Evolutionary conservation across 2,113 vertebrate genomes (phyloP), one percentile per base, ranked within the genome.

Genomic region (Arvicanthis niloticus): DNA sequence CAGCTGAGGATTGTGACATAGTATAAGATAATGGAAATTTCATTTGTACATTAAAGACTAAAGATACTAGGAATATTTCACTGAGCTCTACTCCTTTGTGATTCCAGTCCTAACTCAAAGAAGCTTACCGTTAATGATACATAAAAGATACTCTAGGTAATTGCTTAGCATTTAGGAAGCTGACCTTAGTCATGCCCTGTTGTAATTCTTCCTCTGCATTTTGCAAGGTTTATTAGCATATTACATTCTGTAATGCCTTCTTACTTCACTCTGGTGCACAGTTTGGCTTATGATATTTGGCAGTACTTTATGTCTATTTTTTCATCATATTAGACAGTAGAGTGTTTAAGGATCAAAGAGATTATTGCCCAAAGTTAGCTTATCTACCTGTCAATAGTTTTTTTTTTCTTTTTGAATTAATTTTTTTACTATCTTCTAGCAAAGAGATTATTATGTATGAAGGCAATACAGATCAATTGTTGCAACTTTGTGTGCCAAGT

Each of bases 1-100:
- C 19, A n/a, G 53, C 53, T 81, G 34, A 81, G 21, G 53, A 37
- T 91, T 76, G 13, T 88, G 15, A 85, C 87, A 48, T 92, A 81
- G 88, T 70, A 80, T 90, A 85, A 94, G 53, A 88, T 94, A 94
- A 90, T 89, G 42, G 26, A 91, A 84, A n/a, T 81, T 84, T 90
- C 51, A 85, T 96, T 96, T 42, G 93, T 58, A 56, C 72, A 85
- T 56, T 80, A 87, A 84, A 94, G 58, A 76, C 8, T 67, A 95
- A 92, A 91, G 48, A 53, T 77, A 73, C 56, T 89, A 86, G 26
- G 58, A 90, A 31, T 91, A 91, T 95, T 97, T 91, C 40, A 65
- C n/a, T 89, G 76, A 94, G 45, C 92, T 86, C 29, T 91, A 5
- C 53, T 89, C 3, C 45, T 90, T 81, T 88, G 84, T 68, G 7